Evolutionary conservation across 2,888 invertebrate species (phyloP).

Genomic region (Chaetogeoica ovagalla): DNA sequence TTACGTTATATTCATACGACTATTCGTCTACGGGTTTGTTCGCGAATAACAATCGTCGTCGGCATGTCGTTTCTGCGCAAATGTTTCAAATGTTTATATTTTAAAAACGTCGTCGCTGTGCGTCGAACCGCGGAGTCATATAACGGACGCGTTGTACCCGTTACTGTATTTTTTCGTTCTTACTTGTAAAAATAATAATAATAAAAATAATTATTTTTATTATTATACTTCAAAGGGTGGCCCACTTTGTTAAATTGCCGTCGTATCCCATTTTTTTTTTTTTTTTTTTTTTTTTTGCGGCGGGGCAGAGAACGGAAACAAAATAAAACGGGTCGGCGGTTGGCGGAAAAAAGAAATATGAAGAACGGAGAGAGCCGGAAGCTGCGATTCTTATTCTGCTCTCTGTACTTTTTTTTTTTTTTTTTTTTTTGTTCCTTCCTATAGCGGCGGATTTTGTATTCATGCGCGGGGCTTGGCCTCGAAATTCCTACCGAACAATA

Average conservation of each 20-base stretch:
- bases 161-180: too few species aligned
- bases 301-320: conserved; percentile 28
- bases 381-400: conserved; percentile 45
- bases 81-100: too few species aligned
- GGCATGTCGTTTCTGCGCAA: too few species aligned
- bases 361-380: conserved; percentile 50
- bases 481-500: conserved; percentile 47
- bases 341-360: conserved; percentile 37
- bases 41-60: too few species aligned
- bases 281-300: neutral
- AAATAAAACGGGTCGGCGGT: conserved; percentile 8
- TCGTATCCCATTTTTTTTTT: too few species aligned
- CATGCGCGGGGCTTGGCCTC: conserved; percentile 34
- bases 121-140: too few species aligned
- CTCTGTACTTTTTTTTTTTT: neutral
- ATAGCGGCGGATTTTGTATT: conserved; percentile 39
- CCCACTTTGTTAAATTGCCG: conserved; percentile 47
- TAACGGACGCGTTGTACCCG: too few species aligned
- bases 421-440: conserved; percentile 13
- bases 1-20: too few species aligned
- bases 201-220: conserved; percentile 21
- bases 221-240: conserved; percentile 30
- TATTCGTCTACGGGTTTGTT: too few species aligned
- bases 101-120: too few species aligned
- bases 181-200: neutral